Evolutionary conservation across 2,797 vertebrate species (phyloP).

Genomic region (Chelonia mydas): DNA sequence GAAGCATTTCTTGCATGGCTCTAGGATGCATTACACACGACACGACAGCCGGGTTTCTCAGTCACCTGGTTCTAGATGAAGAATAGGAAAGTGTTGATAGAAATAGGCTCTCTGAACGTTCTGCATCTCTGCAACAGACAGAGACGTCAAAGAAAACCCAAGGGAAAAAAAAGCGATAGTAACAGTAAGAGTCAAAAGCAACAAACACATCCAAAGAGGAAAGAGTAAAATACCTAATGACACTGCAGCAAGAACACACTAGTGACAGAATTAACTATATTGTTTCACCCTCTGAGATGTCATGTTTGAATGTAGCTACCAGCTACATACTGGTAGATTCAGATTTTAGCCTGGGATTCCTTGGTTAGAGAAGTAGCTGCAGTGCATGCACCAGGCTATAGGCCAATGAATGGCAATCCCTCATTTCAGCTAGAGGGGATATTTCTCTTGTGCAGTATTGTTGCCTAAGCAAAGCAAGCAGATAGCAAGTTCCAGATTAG

Average conservation of each 20-base stretch:
- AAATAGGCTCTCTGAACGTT: constrained; percentile 97
- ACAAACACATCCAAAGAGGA: constrained; percentile 53
- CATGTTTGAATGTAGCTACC: neutral
- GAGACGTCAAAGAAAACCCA: constrained; percentile 85
- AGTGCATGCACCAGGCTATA: neutral
- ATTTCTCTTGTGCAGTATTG: neutral
- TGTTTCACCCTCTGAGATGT: neutral
- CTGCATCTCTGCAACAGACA: constrained; percentile 91
- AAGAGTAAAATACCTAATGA: constrained; percentile 52
- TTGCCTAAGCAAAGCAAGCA: constrained; percentile 9
- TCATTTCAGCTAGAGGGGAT: constrained; percentile 6
- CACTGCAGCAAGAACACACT: constrained; percentile 34
- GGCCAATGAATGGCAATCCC: neutral
- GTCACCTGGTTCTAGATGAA: constrained; percentile 97
- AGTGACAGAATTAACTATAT: constrained; percentile 18
- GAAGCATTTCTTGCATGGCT: constrained; percentile 72
- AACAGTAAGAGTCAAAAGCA: constrained; percentile 76
- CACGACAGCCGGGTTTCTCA: constrained; percentile 68
- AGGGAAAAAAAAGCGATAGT: constrained; percentile 71
- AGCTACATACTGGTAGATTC: neutral
- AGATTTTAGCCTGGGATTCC: constrained; percentile 2
- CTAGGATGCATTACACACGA: constrained; percentile 72
- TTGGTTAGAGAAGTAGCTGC: neutral
- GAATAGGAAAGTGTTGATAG: constrained; percentile 96
- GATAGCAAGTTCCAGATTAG: neutral